Base-by-base conservation (phyloP, 2,797 vertebrate genomes). In the Mastacembelus armatus region DNA sequence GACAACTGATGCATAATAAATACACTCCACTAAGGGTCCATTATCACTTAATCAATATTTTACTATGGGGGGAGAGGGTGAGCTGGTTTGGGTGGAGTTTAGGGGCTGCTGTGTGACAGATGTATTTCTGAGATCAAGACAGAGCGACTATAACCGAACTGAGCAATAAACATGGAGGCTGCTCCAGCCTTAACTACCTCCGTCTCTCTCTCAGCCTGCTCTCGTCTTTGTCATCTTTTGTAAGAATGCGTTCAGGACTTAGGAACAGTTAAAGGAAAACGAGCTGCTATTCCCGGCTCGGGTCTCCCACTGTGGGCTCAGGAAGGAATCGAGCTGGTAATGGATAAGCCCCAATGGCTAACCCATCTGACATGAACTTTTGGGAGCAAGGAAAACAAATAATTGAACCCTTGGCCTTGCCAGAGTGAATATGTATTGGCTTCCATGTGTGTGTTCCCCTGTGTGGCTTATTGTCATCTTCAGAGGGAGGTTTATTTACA, bases 1-100 rank as follows among this genome's bases (percentile, higher is more conserved):
- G 93, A 94, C 93, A 93, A 89, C 91, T 94, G 93, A 94, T 94
- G 94, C 94, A 95, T 94, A 94, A 95, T 95, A 95, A 94, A 95
- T 95, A 94, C 93, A 93, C 94, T 95, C 92, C 92, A 94, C 92
- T 94, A 91, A 94, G 91, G 94, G 93, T 94, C 93, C 94, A 95
- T 95, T 95, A 95, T 94, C 92, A 88, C 90, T 87, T 91, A 93
- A 93, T 95, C 93, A 93, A 95, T 95, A 94, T 86, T 90, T 91
- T 75, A 87, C 88, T 49, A 84, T 90, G 88, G 79, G 49, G 79
- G 66, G 50, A 55, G 71, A 35, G 52, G 77, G 32, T 32, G 50
- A 21, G 64, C 9, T 10, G 56, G 19, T 21, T 2, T n/a, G 54
- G 59, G 57, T n/a, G 51, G 32, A 36, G 74, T 4, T 1, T 0